phyloP scores from a whole-genome alignment of 2,888 invertebrate genomes.

The Dryobota labecula region DNA sequence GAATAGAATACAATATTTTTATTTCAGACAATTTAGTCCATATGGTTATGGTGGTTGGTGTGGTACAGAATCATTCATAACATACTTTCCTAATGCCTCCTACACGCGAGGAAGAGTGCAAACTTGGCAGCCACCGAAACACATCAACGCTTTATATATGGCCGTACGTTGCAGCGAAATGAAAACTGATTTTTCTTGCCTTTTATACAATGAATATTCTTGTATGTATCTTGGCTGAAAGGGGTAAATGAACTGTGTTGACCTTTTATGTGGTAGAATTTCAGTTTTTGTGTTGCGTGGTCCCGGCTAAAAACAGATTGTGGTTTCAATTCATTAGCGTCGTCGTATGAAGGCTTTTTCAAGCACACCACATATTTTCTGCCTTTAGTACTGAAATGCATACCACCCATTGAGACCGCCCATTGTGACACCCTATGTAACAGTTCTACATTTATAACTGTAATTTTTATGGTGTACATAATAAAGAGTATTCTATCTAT shows the following conservation, averaged over 20 bases:
- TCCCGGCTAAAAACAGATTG: constrained; percentile 1
- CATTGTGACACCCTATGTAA: too few species aligned
- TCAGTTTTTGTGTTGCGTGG: neutral
- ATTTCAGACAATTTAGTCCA: too few species aligned
- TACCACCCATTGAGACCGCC: too few species aligned
- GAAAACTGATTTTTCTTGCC: constrained; percentile 53
- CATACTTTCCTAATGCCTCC: constrained; percentile 56
- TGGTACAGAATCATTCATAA: constrained; percentile 59
- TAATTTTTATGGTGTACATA: too few species aligned
- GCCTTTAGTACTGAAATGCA: neutral
- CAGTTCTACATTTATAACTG: too few species aligned
- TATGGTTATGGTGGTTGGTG: too few species aligned
- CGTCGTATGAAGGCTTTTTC: constrained; percentile 11
- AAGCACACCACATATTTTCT: neutral
- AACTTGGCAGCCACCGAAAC: constrained; percentile 52
- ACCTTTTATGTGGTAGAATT: constrained; percentile 18
- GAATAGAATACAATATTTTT: too few species aligned
- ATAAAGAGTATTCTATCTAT: too few species aligned
- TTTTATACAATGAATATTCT: constrained; percentile 48
- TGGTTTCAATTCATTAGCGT: constrained; percentile 16
- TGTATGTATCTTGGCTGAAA: constrained; percentile 39
- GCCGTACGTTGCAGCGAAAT: constrained; percentile 42
- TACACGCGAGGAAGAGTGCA: constrained; percentile 33
- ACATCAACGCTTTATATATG: constrained; percentile 51
- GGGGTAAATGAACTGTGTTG: constrained; percentile 50